Evolutionary conservation across 1,140 invertebrate genomes (phyloP), one percentile per base, ranked within the genome.

Genomic region (Periplaneta americana): DNA sequence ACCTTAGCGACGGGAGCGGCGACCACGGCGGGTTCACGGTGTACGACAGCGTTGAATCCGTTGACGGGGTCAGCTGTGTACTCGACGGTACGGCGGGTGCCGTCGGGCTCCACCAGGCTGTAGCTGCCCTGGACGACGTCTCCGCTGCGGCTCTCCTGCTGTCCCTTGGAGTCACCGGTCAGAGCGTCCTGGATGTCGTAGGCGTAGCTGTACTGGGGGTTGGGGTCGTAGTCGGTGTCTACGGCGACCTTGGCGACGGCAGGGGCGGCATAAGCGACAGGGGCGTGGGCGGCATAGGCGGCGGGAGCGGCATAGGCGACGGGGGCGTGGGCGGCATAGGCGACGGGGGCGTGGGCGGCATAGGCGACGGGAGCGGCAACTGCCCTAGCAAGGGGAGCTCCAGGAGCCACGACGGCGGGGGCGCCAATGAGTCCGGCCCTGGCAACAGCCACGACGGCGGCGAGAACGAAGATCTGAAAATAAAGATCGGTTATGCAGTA

Each of bases 61-160:
- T 85, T 85, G 78, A 84, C 80, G 34, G 85, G 83, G 81, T 86
- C 85, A 57, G 86, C 86, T 76, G 85, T 85, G 85, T 87, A 85
- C 39, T 82, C 81, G 82, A 84, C 84, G 77, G 83, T 85, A 36
- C 84, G 78, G 31, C 84, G 79, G 78, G 81, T 84, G 77, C 84
- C 84, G 81, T 85, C 84, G n/a, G 84, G 84, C 77, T 85, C 84
- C 33, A 82, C 39, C 37, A 84, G 75, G 18, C 36, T 75, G 81
- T 84, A 84, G 66, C 83, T 82, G 31, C 84, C 84, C 48, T 82
- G 79, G 78, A 84, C 84, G 33, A 82, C 80, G 57, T 84, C 84
- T 74, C 84, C 84, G 32, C 82, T 33, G 34, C 83, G 79, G 31
- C 36, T 82, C 78, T 84, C 84, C 34, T 84, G 78, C 39, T 84